These are phyloP conservation scores for Dasypolia templi DNA, from an alignment of 2,888 invertebrate species.

Conservation along the genomic window DNA sequence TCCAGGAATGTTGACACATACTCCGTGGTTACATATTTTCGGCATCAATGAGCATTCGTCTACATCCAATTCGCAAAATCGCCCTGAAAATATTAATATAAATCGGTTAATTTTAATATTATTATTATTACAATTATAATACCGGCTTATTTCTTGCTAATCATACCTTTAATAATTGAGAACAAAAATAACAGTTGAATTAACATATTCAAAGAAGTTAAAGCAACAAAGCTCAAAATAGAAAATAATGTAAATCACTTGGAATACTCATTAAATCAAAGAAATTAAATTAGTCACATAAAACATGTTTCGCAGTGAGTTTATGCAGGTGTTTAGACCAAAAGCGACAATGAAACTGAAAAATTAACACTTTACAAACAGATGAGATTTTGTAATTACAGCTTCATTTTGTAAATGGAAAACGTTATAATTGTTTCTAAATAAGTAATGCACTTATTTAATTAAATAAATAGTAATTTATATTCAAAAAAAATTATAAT, in stretches of 20 bases:
- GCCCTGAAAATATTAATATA: constrained; percentile 78
- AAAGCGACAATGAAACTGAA: constrained; percentile 52
- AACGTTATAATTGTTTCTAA: background rate
- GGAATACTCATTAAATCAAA: constrained; percentile 59
- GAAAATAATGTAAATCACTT: constrained; percentile 44
- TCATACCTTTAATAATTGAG: constrained; percentile 67
- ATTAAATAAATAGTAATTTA: background rate
- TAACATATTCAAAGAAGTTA: constrained; percentile 56
- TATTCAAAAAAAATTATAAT: background rate
- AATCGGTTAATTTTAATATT: background rate
- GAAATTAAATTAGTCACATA: constrained; percentile 69
- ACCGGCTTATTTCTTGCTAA: background rate
- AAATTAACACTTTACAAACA: background rate
- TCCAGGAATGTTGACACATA: constrained; percentile 94
- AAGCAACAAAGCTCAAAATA: constrained; percentile 26
- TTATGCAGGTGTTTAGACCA: constrained; percentile 78
- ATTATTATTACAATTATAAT: background rate
- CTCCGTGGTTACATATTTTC: constrained; percentile 94
- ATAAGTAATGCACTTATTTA: background rate
- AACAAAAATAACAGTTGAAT: constrained; percentile 57
- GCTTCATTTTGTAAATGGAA: background rate
- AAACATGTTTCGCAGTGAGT: constrained; percentile 70
- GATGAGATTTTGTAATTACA: background rate
- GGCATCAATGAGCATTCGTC: constrained; percentile 93
- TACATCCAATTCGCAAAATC: constrained; percentile 92